Evolutionary conservation across 2,888 invertebrate genomes (phyloP).

Genomic region (Macrostomum cliftonense): DNA sequence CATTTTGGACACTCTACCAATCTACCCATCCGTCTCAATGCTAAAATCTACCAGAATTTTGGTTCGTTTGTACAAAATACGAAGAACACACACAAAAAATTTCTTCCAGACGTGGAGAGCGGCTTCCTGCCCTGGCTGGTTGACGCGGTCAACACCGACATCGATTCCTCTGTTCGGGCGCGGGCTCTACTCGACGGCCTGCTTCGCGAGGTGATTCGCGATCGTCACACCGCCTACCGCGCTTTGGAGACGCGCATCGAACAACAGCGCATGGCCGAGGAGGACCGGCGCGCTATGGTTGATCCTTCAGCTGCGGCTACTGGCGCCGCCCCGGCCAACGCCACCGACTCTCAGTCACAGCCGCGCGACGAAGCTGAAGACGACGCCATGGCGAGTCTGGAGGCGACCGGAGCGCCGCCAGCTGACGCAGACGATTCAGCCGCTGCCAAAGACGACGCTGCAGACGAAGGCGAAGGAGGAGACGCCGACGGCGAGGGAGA

Average conservation of each 20-base stretch:
- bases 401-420: background rate
- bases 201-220: slow-evolving; percentile 21
- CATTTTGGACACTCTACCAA: too few species aligned
- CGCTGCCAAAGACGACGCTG: slow-evolving; percentile 9
- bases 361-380: background rate
- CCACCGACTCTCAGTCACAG: background rate
- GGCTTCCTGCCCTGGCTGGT: slow-evolving; percentile 71
- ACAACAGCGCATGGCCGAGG: slow-evolving; percentile 10
- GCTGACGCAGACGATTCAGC: background rate
- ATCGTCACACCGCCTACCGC: slow-evolving; percentile 21
- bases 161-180: slow-evolving; percentile 60
- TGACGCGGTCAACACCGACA: slow-evolving; percentile 57
- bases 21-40: too few species aligned
- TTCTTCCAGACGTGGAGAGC: slow-evolving; percentile 41
- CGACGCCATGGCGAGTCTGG: too few species aligned
- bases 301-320: slow-evolving; percentile 1
- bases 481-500: too few species aligned
- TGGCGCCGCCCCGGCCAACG: slow-evolving; percentile 1
- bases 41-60: too few species aligned
- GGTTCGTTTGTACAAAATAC: too few species aligned
- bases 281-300: slow-evolving; percentile 8
- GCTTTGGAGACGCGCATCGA: slow-evolving; percentile 17
- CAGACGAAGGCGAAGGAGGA: slow-evolving; percentile 3
- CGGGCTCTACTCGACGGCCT: slow-evolving; percentile 58
- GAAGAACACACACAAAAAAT: too few species aligned